Base-by-base conservation (phyloP, 1,140 invertebrate genomes). In the Ceratitis capitata region DNA sequence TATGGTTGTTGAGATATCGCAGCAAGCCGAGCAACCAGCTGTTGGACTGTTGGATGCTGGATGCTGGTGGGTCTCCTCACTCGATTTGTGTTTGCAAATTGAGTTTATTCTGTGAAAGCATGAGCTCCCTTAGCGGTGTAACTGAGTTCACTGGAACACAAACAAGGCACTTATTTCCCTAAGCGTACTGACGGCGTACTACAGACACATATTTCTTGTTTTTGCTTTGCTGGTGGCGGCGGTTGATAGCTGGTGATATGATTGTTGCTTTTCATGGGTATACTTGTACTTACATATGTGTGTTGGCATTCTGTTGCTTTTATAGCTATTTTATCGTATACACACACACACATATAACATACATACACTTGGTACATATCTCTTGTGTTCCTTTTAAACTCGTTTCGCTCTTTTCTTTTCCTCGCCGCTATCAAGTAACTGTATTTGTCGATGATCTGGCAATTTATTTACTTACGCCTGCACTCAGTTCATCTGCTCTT, bases 381-480 rank as follows among this genome's bases (percentile, higher is more conserved):
- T n/a, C n/a, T n/a, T n/a, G n/a, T n/a, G n/a, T n/a, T n/a, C n/a
- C n/a, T n/a, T n/a, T n/a, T n/a, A n/a, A n/a, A n/a, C n/a, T n/a
- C n/a, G n/a, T n/a, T n/a, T n/a, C n/a, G n/a, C n/a, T n/a, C n/a
- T n/a, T 61, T 61, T 32, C 12, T 12, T n/a, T 42, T 35, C 56
- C 14, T 9, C 39, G 35, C 69, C 45, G 69, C n/a, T 78, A 39
- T 45, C 39, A 45, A 45, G 69, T 42, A n/a, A 6, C 45, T n/a
- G 61, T 78, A 78, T 78, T 78, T 78, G 69, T 78, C 42, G 69
- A 78, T 78, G 39, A 78, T 78, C 69, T 45, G 69, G 69, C 69
- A 78, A 78, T 78, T 78, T 78, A 78, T 78, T 78, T 78, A 78
- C 69, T 78, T 78, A 78, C 39, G 69, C n/a, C 69, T 78, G 69